Evolutionary conservation across 1,140 invertebrate genomes (phyloP).

Genomic region (Macrotrachela quadricornifera): DNA sequence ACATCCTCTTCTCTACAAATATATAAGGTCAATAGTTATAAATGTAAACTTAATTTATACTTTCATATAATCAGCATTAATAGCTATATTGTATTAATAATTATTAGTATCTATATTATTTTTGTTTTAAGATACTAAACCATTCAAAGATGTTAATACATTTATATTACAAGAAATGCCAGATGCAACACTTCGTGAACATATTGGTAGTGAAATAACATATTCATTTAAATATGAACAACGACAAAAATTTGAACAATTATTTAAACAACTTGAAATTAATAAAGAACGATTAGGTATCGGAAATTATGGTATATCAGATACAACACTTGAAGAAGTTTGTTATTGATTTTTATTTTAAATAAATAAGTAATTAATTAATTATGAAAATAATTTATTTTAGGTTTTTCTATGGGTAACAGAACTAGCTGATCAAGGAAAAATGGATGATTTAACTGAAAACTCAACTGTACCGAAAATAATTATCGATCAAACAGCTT

Average conservation of each 20-base stretch:
- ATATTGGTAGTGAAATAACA: slow-evolving; percentile 25
- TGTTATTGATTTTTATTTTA: background rate
- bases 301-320: slow-evolving; percentile 20
- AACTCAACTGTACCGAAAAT: no score
- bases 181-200: slow-evolving; percentile 12
- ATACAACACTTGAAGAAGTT: slow-evolving; percentile 25
- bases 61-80: no score
- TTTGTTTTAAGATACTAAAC: background rate
- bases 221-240: slow-evolving; percentile 28
- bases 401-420: background rate
- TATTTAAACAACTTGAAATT: slow-evolving; percentile 11
- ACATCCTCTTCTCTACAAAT: no score
- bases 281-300: slow-evolving; percentile 14
- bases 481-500: no score
- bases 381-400: background rate
- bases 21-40: no score
- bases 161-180: slow-evolving; percentile 8
- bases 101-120: no score
- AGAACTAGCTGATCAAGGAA: no score
- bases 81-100: no score
- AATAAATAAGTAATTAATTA: background rate
- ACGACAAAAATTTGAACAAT: slow-evolving; percentile 3
- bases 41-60: no score
- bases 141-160: no score
- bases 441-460: no score